Conservation (phyloP, 2,113 vertebrate species). For the Rhea americana region DNA sequence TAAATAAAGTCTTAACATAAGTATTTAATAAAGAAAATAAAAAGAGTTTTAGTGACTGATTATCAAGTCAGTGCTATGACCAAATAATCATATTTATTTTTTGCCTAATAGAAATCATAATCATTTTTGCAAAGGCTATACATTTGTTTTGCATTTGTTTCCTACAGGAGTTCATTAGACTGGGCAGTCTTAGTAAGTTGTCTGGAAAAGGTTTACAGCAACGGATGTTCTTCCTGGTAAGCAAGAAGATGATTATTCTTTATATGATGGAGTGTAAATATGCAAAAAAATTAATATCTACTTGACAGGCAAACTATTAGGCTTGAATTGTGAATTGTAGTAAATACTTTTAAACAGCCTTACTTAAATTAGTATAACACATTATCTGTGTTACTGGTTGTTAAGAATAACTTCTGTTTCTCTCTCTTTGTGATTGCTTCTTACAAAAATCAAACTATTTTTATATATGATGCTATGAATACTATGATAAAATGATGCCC, state of each 20-base stretch:
- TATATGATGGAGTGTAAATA: background rate
- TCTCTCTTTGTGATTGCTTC: background rate
- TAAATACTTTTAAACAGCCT: background rate
- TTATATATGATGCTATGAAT: background rate
- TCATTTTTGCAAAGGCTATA: background rate
- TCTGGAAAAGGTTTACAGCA: conserved; percentile 98
- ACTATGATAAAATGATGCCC: background rate
- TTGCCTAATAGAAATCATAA: background rate
- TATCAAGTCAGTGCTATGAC: background rate
- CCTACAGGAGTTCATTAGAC: conserved; percentile 93
- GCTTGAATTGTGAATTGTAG: background rate
- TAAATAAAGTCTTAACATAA: background rate
- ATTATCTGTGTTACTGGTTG: background rate
- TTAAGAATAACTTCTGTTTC: background rate
- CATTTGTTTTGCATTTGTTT: conserved; percentile 26
- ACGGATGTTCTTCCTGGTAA: conserved; percentile 98
- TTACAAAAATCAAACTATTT: background rate
- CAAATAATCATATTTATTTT: background rate
- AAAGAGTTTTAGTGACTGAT: background rate
- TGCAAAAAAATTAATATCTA: background rate
- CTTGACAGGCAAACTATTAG: background rate
- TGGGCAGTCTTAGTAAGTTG: conserved; percentile 97
- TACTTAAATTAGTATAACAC: background rate
- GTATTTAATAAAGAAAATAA: background rate
- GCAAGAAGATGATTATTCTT: conserved; percentile 2